Conservation (phyloP, 2,113 vertebrate species). For the Alectura lathami region DNA sequence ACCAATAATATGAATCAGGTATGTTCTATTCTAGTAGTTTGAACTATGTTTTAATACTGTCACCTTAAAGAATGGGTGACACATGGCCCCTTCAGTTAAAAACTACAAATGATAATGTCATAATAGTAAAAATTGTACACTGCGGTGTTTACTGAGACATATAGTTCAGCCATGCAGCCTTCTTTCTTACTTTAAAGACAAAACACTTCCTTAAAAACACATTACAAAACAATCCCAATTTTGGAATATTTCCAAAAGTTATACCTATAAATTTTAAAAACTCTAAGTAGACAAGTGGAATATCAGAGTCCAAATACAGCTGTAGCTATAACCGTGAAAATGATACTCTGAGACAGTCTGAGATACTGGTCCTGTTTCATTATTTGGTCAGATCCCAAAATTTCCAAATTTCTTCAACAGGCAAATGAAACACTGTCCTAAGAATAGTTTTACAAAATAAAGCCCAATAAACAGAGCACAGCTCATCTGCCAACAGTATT, state of each 20-base stretch:
- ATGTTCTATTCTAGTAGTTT: background rate
- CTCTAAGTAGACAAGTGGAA: background rate
- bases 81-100: background rate
- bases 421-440: background rate
- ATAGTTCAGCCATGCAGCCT: rapidly evolving
- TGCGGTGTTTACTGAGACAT: background rate
- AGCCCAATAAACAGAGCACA: background rate
- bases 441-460: background rate
- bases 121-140: background rate
- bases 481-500: background rate
- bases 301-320: background rate
- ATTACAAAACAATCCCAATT: background rate
- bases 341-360: background rate
- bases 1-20: background rate
- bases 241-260: background rate
- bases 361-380: background rate
- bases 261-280: background rate
- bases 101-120: background rate
- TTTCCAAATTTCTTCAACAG: background rate
- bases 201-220: background rate
- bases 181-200: background rate
- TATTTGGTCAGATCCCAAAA: background rate
- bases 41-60: background rate
- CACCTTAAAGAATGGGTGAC: background rate
- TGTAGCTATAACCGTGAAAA: background rate